Conservation (phyloP, 92 coral and sea anemone species). For the Montipora capitata region DNA sequence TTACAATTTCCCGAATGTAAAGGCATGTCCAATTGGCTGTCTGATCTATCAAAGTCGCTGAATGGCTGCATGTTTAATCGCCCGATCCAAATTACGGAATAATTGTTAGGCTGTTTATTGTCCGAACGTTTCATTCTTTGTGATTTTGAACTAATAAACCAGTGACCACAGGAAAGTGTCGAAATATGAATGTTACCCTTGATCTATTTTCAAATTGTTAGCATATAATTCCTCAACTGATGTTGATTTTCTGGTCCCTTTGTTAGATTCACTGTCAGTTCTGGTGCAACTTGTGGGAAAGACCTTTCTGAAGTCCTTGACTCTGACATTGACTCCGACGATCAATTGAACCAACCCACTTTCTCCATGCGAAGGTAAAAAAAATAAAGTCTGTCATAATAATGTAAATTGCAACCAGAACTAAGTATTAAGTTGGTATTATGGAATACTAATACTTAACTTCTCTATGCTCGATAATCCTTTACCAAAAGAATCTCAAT, state of each 20-base stretch:
- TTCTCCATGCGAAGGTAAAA: slow-evolving; percentile 33
- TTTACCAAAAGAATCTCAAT: slow-evolving; percentile 10
- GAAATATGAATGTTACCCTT: slow-evolving; percentile 17
- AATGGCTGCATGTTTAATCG: neutral
- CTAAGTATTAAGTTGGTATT: slow-evolving; percentile 1
- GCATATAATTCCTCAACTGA: slow-evolving; percentile 17
- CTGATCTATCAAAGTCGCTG: neutral
- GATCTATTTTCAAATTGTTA: slow-evolving; percentile 3
- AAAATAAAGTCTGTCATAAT: slow-evolving; percentile 4
- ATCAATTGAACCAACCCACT: slow-evolving; percentile 32
- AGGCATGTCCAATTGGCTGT: neutral
- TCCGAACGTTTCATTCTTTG: slow-evolving; percentile 22
- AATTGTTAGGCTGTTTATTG: slow-evolving; percentile 19
- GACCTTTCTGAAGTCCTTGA: slow-evolving; percentile 6
- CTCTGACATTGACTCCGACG: slow-evolving; percentile 31
- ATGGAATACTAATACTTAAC: slow-evolving; percentile 24
- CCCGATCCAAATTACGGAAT: slow-evolving; percentile 1
- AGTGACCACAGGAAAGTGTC: slow-evolving; percentile 6
- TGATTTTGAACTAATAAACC: slow-evolving; percentile 24
- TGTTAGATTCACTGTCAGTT: slow-evolving; percentile 9
- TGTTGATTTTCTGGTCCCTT: slow-evolving; percentile 12
- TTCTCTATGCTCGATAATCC: slow-evolving; percentile 19
- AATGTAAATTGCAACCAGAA: slow-evolving; percentile 19
- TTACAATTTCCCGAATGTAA: slow-evolving; percentile 6
- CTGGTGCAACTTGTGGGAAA: slow-evolving; percentile 12